These are phyloP conservation scores for Neoaliturus tenellus DNA, from an alignment of 2,888 invertebrate genomes.

Conservation along the genomic window DNA sequence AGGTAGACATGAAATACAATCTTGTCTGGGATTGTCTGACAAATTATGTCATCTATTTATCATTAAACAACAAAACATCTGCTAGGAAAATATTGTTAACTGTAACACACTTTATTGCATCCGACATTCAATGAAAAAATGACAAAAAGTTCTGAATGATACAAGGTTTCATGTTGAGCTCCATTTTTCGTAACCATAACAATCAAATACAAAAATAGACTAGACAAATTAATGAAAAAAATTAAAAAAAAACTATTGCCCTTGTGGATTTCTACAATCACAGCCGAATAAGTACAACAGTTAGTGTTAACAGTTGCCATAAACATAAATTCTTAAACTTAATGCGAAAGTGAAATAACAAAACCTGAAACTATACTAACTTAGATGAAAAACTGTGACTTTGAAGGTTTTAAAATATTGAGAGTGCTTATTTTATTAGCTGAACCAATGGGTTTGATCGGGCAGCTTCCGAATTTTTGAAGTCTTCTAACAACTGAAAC, in stretches of 20 bases:
- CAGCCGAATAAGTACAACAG: conserved; percentile 39
- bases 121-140: background rate
- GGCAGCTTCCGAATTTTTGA: conserved; percentile 75
- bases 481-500: conserved; percentile 77
- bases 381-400: background rate
- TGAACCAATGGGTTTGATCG: conserved; percentile 69
- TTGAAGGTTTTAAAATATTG: background rate
- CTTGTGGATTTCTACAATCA: conserved; percentile 5
- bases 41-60: too few relatives aligned
- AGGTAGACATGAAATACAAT: too few relatives aligned
- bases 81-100: too few relatives aligned
- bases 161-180: background rate
- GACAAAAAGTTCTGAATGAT: background rate
- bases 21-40: too few relatives aligned
- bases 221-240: conserved; percentile 44
- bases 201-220: conserved; percentile 15
- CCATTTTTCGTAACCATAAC: background rate
- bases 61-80: too few relatives aligned
- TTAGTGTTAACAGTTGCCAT: conserved; percentile 26
- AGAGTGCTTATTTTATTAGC: conserved; percentile 52
- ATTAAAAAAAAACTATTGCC: too few relatives aligned
- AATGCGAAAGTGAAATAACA: background rate
- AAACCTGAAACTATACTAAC: background rate
- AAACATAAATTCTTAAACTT: background rate
- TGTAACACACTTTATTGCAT: background rate